Evolutionary conservation across 2,888 invertebrate species (phyloP).

Genomic region (Diloba caeruleocephala): DNA sequence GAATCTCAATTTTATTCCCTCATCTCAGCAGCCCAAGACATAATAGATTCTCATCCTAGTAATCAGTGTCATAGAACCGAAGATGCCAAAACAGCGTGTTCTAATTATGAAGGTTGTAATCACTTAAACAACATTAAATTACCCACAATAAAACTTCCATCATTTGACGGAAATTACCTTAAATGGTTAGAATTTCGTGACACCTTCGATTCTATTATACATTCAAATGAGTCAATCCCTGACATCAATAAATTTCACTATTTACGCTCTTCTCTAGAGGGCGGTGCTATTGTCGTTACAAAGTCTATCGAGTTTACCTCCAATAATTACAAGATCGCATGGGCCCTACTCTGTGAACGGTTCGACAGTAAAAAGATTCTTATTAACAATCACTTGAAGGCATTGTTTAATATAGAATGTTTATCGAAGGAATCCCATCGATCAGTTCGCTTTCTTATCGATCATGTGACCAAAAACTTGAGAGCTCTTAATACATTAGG

Average conservation of each 20-base stretch:
- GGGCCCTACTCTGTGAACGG: neutral
- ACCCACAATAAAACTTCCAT: neutral
- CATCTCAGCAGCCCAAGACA: neutral
- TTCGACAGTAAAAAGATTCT: neutral
- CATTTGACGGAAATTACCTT: neutral
- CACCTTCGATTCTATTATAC: no score
- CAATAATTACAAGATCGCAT: neutral
- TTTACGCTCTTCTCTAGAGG: no score
- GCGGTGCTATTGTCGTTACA: neutral
- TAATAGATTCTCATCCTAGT: neutral
- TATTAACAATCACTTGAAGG: neutral
- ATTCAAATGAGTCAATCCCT: no score
- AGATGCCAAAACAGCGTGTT: neutral
- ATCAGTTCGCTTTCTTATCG: no score
- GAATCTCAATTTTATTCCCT: neutral
- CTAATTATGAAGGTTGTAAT: neutral
- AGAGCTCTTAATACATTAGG: neutral
- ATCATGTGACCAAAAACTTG: no score
- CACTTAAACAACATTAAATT: neutral
- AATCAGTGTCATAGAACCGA: neutral
- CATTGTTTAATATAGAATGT: neutral
- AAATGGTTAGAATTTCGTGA: neutral
- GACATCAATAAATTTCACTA: no score
- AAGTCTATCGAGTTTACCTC: neutral
- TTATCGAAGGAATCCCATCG: neutral